Evolutionary conservation across 2,113 vertebrate species (phyloP).

Genomic region (Fulmarus glacialis): DNA sequence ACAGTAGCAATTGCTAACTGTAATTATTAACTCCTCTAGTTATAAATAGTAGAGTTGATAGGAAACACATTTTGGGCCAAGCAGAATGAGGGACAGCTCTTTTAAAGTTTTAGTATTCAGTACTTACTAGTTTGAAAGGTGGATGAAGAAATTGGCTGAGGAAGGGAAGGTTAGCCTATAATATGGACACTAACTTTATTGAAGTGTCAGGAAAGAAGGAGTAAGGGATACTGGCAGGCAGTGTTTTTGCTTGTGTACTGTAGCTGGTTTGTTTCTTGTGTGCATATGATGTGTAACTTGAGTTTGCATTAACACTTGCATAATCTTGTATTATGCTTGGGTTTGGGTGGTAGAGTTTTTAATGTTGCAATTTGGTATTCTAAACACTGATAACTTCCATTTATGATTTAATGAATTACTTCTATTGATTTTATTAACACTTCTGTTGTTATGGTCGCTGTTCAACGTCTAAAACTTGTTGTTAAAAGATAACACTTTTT

Average conservation of each 20-base stretch:
- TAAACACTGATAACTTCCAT: background rate
- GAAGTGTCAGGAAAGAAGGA: background rate
- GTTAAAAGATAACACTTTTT: background rate
- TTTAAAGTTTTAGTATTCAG: background rate
- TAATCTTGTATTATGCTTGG: background rate
- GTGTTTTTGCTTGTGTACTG: background rate
- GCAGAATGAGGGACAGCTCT: background rate
- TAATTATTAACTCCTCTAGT: background rate
- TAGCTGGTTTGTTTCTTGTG: accelerated
- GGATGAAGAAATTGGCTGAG: background rate
- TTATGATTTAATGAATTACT: background rate
- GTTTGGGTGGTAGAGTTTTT: background rate
- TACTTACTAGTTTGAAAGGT: background rate
- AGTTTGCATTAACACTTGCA: background rate
- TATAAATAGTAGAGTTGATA: background rate
- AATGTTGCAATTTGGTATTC: background rate
- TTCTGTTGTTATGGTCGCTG: background rate
- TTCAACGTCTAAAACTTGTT: background rate
- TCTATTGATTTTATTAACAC: background rate
- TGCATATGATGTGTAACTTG: background rate
- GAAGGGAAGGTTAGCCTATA: background rate
- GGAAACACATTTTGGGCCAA: background rate
- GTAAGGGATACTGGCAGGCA: background rate
- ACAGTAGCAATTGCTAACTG: background rate
- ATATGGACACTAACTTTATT: background rate